Percentiles rank a stretch among this genome's conserved stretches.
These are phyloP conservation scores for Sarcoramphus papa DNA, from an alignment of 2,797 vertebrate genomes.

Conservation along the genomic window DNA sequence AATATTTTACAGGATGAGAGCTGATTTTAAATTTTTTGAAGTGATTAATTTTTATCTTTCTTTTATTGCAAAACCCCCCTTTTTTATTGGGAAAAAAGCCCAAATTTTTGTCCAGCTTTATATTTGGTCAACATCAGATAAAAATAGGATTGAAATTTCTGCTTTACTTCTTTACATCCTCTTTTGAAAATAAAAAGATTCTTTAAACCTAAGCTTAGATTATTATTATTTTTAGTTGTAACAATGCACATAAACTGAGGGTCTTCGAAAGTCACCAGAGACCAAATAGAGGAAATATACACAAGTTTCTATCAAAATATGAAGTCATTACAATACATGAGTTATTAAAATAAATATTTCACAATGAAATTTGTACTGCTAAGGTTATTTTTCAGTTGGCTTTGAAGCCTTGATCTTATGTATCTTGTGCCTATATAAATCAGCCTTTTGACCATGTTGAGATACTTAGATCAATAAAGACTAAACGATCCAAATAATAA, in stretches of 20 bases:
- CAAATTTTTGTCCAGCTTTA: background rate
- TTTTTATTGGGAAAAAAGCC: background rate
- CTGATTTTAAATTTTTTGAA: background rate
- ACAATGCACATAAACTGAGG: background rate
- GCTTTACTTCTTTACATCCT: background rate
- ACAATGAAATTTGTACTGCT: background rate
- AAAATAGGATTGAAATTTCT: background rate
- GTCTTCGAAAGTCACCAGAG: background rate
- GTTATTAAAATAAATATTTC: background rate
- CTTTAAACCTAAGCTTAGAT: background rate
- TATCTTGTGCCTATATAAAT: background rate
- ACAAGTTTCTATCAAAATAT: background rate
- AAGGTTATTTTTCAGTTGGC: background rate
- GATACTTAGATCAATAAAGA: background rate
- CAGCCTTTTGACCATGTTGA: background rate
- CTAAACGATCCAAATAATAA: background rate
- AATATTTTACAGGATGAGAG: background rate
- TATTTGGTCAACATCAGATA: background rate
- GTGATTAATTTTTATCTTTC: background rate
- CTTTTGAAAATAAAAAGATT: background rate
- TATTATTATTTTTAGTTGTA: background rate
- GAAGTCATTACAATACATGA: background rate
- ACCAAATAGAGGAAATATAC: background rate
- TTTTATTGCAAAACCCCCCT: fast-evolving
- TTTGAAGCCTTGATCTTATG: background rate